phyloP scores from a whole-genome alignment of 1,140 invertebrate species.

The Scaptomyza montana region DNA sequence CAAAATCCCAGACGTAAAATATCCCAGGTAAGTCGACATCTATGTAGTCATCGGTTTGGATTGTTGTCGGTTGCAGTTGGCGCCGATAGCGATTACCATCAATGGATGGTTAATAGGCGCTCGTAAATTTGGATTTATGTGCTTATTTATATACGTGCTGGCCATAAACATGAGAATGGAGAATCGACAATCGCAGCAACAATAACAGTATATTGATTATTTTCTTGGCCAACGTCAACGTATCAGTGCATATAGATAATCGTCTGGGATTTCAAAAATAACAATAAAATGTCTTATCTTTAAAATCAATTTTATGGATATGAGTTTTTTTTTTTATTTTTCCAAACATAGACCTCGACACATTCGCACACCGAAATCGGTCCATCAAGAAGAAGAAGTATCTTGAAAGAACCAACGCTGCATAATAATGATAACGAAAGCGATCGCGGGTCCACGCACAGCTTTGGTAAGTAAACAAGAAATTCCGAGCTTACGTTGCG shows the following conservation, averaged over 20 bases:
- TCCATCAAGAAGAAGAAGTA: constrained; percentile 87
- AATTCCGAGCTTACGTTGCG: constrained; percentile 4
- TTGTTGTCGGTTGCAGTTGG: constrained; percentile 17
- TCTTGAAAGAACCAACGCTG: constrained; percentile 85
- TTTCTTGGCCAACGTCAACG: constrained; percentile 8
- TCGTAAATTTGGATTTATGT: constrained; percentile 62
- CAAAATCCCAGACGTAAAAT: constrained; percentile 82
- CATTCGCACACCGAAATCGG: constrained; percentile 79
- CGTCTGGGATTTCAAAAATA: constrained; percentile 36
- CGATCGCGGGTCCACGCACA: constrained; percentile 72
- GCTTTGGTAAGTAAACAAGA: constrained; percentile 63
- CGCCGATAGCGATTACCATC: constrained; percentile 41
- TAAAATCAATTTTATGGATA: not conserved
- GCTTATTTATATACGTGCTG: constrained; percentile 12
- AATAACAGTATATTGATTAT: constrained; percentile 20
- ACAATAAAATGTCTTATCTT: constrained; percentile 26
- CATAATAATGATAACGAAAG: constrained; percentile 74
- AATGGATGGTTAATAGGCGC: constrained; percentile 15
- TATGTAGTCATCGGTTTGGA: not conserved
- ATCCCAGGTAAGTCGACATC: constrained; percentile 75
- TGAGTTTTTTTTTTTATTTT: constrained; percentile 22
- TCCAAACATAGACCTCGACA: constrained; percentile 62
- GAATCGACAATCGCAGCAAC: not conserved
- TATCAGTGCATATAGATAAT: constrained; percentile 25
- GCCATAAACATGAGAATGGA: constrained; percentile 23